Base-by-base conservation (phyloP, 2,888 invertebrate species). In the Hypomecis atomaria region DNA sequence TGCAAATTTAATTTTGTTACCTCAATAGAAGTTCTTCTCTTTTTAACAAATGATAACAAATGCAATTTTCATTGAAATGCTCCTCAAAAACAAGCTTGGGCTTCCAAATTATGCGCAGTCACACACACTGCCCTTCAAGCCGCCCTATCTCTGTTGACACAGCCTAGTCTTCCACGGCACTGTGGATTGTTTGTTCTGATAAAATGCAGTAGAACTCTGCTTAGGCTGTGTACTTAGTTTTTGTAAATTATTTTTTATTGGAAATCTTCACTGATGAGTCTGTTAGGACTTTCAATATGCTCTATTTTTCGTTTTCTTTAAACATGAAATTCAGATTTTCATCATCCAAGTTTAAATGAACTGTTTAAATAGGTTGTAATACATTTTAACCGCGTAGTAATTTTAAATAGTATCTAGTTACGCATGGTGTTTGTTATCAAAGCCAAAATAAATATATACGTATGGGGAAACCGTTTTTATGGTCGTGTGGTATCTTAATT, bases 111-210 rank as follows among this genome's bases (percentile, higher is more conserved):
- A 67, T 67, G 67, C 67, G 44, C 52, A 53, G 67, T 65, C 67
- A 67, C 65, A 67, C 63, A 58, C 48, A 59, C 8, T 11, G n/a
- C 48, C 43, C 40, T 40, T 10, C 10, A 37, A 40, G 38, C 45
- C 47, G n/a, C 57, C n/a, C 65, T 65, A 65, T 67, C 67, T 59
- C 13, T 53, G 65, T 67, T 62, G 9, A 61, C 61, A 49, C 67
- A 67, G 65, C 44, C 49, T 67, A 65, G 53, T 53, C 54, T 49
- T 63, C 38, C 6, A 45, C 13, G 44, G 40, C 11, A 47, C 50
- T 48, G 10, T 13, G 37, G 13, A 42, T 50, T 56, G 50, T 57
- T 58, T 62, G 38, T 56, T 47, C 43, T 10, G 11, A 6, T 40
- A 34, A 63, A 63, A 47, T 55, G 54, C 58, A 54, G 38, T 55